Evolutionary conservation across 1,140 invertebrate species (phyloP).

Genomic region (Solenopsis fugax): DNA sequence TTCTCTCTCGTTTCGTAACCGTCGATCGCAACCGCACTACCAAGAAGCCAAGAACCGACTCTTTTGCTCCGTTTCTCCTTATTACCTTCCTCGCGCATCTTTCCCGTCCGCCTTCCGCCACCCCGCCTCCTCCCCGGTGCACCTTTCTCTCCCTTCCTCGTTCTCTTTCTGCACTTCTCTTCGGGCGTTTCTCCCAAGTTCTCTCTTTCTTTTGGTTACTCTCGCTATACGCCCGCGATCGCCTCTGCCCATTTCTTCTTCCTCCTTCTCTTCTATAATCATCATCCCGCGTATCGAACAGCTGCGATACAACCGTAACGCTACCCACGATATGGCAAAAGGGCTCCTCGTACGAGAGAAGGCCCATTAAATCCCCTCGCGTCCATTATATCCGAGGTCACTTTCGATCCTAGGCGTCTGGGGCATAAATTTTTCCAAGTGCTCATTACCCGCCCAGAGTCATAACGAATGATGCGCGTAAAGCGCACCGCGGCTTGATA

Average conservation of each 20-base stretch:
- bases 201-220: slow-evolving; percentile 42
- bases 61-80: slow-evolving; percentile 63
- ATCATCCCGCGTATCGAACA: slow-evolving; percentile 59
- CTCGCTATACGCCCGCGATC: not conserved
- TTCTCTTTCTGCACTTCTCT: not conserved
- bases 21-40: slow-evolving; percentile 20
- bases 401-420: slow-evolving; percentile 52
- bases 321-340: slow-evolving; percentile 35
- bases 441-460: slow-evolving; percentile 48
- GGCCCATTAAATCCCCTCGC: slow-evolving; percentile 51
- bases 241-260: slow-evolving; percentile 9
- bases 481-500: slow-evolving; percentile 41
- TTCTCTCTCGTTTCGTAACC: slow-evolving; percentile 39
- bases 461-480: slow-evolving; percentile 54
- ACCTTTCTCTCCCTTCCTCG: slow-evolving; percentile 9
- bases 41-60: slow-evolving; percentile 41
- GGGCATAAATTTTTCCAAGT: slow-evolving; percentile 60
- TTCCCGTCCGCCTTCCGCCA: not conserved
- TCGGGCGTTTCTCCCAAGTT: not conserved
- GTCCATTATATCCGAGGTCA: slow-evolving; percentile 54
- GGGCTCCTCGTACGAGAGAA: not conserved
- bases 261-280: slow-evolving; percentile 60
- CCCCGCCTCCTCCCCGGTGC: not conserved
- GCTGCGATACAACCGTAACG: slow-evolving; percentile 48
- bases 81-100: slow-evolving; percentile 56